Evolutionary conservation across 2,797 vertebrate genomes (phyloP), one percentile per base, ranked within the genome.

Genomic region (Allochrocebus solatus): DNA sequence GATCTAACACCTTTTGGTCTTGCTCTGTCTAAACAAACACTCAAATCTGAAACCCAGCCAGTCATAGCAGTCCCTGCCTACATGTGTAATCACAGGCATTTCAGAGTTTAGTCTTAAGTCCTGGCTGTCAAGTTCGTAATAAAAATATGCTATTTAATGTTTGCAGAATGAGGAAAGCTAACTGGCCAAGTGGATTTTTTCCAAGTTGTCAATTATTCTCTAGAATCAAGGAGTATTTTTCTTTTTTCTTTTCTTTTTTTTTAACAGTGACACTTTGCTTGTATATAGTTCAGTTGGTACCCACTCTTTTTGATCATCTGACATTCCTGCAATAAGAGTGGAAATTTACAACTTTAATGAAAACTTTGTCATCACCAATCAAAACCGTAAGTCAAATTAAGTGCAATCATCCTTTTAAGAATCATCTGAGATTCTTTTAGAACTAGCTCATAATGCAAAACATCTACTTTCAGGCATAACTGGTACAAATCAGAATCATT

Each of bases 121-220:
- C 41, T 95, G 64, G 33, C 70, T 21, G 0, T 79, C 30, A 50
- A 55, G 39, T 88, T 88, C 91, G 48, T 46, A 92, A 90, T 48
- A 78, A 92, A 98, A 97, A 96, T 80, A 79, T 22, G n/a, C 53
- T 91, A 43, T 84, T 85, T 41, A 55, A 7, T 90, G 57, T 94
- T 93, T 95, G 86, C 16, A 72, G 88, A 87, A 96, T 74, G 53
- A 96, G n/a, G 67, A 91, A 96, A 75, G 78, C 14, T 53, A 50
- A 90, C 33, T 48, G 55, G 64, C 39, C 74, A 95, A 39, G 53
- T 97, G 53, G 46, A 43, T 41, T 81, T 96, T 91, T 91, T 36
- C 76, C 33, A 94, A 97, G 8, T 13, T 96, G 57, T 10, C 46
- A 78, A 67, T 92, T 90, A 92, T 92, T 78, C 53, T 95, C 53